phyloP scores from a whole-genome alignment of 2,113 vertebrate species.

The Guaruba guarouba region DNA sequence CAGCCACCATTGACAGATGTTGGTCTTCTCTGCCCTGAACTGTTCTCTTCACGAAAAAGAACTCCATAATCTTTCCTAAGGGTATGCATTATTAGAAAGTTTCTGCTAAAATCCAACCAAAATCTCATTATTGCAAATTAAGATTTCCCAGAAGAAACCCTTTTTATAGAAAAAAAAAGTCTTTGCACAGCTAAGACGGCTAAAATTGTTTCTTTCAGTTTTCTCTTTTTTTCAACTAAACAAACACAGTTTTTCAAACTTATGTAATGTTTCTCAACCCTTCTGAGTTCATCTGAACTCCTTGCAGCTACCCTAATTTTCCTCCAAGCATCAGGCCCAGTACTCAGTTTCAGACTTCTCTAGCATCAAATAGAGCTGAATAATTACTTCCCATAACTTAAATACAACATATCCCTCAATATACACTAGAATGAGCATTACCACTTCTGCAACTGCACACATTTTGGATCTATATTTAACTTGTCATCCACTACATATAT shows the following conservation, averaged over 20 bases:
- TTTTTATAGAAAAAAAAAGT: neutral
- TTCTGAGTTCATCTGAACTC: neutral
- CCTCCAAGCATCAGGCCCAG: neutral
- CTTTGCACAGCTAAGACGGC: neutral
- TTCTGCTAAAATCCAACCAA: neutral
- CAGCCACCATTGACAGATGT: neutral
- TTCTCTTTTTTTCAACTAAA: neutral
- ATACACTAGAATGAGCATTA: neutral
- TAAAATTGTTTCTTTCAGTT: neutral
- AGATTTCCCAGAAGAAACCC: neutral
- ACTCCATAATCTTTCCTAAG: neutral
- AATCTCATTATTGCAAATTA: neutral
- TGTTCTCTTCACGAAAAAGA: neutral
- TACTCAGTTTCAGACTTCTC: neutral
- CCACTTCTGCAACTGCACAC: neutral
- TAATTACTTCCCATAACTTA: slow-evolving; percentile 5
- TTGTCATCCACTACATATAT: neutral
- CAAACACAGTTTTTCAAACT: neutral
- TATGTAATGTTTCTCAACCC: neutral
- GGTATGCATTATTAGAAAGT: neutral
- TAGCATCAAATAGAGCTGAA: neutral
- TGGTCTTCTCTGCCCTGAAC: neutral
- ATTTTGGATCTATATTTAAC: slow-evolving; percentile 2
- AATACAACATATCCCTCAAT: neutral
- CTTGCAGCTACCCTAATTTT: neutral